These are phyloP conservation scores for Psittacula derbiana DNA, from an alignment of 2,797 vertebrate species.

Conservation along the genomic window DNA sequence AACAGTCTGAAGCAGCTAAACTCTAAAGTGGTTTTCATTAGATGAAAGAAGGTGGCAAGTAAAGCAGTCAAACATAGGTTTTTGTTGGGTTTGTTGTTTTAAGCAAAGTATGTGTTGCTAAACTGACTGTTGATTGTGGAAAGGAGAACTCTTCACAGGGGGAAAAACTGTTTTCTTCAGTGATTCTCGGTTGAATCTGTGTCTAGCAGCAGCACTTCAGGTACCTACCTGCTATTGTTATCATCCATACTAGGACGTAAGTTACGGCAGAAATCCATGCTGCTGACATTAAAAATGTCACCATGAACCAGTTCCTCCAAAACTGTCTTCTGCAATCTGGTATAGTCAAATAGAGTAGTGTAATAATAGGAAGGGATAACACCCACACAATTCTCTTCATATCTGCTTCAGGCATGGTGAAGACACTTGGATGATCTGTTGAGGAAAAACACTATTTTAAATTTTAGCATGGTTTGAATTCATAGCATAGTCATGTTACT, in stretches of 20 bases:
- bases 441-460: slow-evolving; percentile 21
- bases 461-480: neutral
- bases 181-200: neutral
- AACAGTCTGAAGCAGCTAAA: neutral
- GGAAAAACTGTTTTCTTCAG: neutral
- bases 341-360: slow-evolving; percentile 86
- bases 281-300: slow-evolving; percentile 95
- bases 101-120: neutral
- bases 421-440: slow-evolving; percentile 85
- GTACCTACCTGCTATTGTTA: slow-evolving; percentile 89
- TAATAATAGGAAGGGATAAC: slow-evolving; percentile 87
- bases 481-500: neutral
- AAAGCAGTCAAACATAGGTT: neutral
- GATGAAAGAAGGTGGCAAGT: neutral
- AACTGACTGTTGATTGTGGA: neutral
- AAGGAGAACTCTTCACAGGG: neutral
- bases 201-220: neutral
- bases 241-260: slow-evolving; percentile 96
- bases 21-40: neutral
- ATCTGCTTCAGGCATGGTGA: slow-evolving; percentile 90
- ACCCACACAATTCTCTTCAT: slow-evolving; percentile 92
- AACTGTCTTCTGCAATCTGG: slow-evolving; percentile 91
- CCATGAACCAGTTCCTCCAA: slow-evolving; percentile 90
- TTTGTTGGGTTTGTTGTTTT: neutral
- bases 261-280: slow-evolving; percentile 96